Evolutionary conservation across 2,888 invertebrate genomes (phyloP).

Genomic region (Syritta pipiens): DNA sequence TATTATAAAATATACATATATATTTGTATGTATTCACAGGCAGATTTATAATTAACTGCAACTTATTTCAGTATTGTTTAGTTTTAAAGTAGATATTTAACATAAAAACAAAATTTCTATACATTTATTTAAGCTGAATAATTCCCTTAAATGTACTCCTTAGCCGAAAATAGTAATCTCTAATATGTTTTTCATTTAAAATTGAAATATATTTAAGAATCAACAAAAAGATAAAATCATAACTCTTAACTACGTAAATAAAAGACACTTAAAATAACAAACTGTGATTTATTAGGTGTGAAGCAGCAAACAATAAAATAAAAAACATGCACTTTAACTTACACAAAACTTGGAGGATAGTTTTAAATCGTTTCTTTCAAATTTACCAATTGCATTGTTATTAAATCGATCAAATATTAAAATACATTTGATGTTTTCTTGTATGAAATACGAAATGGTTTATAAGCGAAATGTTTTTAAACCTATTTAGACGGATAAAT

Average conservation of each 20-base stretch:
- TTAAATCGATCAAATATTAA: too few species aligned
- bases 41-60: conserved; percentile 26
- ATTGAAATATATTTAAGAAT: conserved; percentile 54
- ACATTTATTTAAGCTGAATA: not conserved
- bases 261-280: conserved; percentile 69
- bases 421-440: too few species aligned
- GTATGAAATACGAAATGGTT: too few species aligned
- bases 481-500: conserved; percentile 24
- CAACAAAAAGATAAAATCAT: conserved; percentile 14
- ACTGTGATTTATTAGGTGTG: conserved; percentile 71
- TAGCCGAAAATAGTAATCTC: conserved; percentile 3
- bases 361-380: conserved; percentile 66
- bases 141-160: not conserved
- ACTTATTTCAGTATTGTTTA: conserved; percentile 56
- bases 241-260: conserved; percentile 18
- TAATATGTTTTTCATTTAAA: conserved; percentile 49
- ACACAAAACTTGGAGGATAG: conserved; percentile 45
- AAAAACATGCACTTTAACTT: too few species aligned
- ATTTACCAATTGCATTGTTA: too few species aligned
- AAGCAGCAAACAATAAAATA: conserved; percentile 31
- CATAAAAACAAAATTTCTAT: conserved; percentile 7
- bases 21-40: not conserved
- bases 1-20: conserved; percentile 1
- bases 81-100: conserved; percentile 17
- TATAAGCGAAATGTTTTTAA: too few species aligned